Base-by-base conservation (phyloP, 92 coral and sea anemone species). In the Actinostola sp. region DNA sequence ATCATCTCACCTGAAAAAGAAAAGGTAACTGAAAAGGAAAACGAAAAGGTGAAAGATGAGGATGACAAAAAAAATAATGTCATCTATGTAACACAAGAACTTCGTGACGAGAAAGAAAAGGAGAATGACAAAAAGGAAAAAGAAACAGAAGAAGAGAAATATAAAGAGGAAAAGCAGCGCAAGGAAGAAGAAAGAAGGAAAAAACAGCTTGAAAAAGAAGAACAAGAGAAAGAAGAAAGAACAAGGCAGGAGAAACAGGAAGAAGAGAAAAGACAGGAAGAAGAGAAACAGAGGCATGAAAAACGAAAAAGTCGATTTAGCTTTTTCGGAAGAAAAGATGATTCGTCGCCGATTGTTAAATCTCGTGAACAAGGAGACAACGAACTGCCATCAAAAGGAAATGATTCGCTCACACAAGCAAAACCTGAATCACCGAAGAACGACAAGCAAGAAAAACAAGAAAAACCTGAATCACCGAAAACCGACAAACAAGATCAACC, bases 381-480 rank as follows among this genome's bases (percentile, higher is more conserved):
- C 11, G 42, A 36, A 36, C 42, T 11, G 4, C 6, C 63, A 29
- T 38, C 63, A 57, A 57, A 57, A 57, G 39, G 15, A 3, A 5
- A 57, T n/a, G n/a, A n/a, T n/a, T n/a, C n/a, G n/a, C n/a, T n/a
- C 39, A 57, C 2, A 57, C 63, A 17, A 27, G 39, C 26, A 27
- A 57, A 57, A 57, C 63, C 63, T 27, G 63, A 19, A 3, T 57
- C 39, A 27, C 63, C 59, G 27, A 11, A 29, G 16, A 16, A 12
- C 14, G 32, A 59, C 13, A 49, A 61, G 19, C 24, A 60, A 30
- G 31, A 44, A 16, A 32, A 34, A 2, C 41, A n/a, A 20, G 33
- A 68, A 12, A 39, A 71, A 55, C 39, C 54, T n/a, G 36, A 71
- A 34, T 63, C 50, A 38, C 49, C 27, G 35, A 63, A 34, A 19